Evolutionary conservation across 1,140 invertebrate genomes (phyloP).

Genomic region (Andrena cerasifolii): DNA sequence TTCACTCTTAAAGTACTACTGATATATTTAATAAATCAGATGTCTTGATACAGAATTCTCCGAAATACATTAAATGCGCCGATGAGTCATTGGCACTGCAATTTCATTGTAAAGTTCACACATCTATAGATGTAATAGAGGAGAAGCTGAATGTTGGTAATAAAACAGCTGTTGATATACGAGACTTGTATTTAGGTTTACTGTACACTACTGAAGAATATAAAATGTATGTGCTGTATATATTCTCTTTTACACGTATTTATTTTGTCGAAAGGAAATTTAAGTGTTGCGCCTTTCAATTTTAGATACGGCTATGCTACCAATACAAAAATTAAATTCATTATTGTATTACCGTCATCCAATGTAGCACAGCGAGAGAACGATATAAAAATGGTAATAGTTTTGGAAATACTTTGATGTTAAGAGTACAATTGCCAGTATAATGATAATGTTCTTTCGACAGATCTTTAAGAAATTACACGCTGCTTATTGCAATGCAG

Average conservation of each 20-base stretch:
- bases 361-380: conserved; percentile 95
- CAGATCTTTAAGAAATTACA: conserved; percentile 96
- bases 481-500: conserved; percentile 93
- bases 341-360: conserved; percentile 95
- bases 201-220: conserved; percentile 98
- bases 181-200: conserved; percentile 95
- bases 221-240: conserved; percentile 90
- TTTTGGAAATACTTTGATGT: conserved; percentile 16
- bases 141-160: conserved; percentile 90
- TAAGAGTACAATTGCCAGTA: background rate
- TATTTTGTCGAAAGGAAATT: background rate
- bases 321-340: conserved; percentile 98
- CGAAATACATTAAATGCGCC: conserved; percentile 92
- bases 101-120: conserved; percentile 96
- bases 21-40: background rate
- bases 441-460: conserved; percentile 55
- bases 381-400: conserved; percentile 93
- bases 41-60: conserved; percentile 90
- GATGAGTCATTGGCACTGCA: conserved; percentile 90
- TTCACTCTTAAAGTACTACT: background rate
- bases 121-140: conserved; percentile 96
- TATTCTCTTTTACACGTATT: conserved; percentile 22
- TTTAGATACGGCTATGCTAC: conserved; percentile 97
- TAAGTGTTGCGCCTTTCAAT: conserved; percentile 53
- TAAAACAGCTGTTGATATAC: conserved; percentile 86